Conservation (phyloP, 1,140 invertebrate genomes). For the Acromyrmex charruanus region DNA sequence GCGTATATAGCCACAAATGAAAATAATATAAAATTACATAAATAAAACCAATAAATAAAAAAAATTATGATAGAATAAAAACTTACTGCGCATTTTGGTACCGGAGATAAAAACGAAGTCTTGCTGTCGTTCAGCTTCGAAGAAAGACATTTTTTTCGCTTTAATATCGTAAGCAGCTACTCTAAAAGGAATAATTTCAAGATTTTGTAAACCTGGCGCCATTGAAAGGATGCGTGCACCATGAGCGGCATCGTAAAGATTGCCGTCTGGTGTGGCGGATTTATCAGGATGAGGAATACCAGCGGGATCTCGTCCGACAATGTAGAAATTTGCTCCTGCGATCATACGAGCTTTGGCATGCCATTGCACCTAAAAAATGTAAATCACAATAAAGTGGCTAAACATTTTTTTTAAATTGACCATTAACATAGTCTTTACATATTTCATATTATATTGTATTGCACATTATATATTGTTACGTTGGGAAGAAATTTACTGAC, state of each 20-base stretch:
- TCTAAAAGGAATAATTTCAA: conserved; percentile 99
- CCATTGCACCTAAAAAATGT: conserved; percentile 94
- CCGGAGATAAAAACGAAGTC: conserved; percentile 99
- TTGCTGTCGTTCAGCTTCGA: conserved; percentile 93
- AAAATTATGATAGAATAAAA: not conserved
- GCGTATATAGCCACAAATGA: not conserved
- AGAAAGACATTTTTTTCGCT: conserved; percentile 96
- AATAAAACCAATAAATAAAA: conserved; percentile 3
- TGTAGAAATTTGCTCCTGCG: conserved; percentile 99
- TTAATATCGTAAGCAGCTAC: conserved; percentile 98
- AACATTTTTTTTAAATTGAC: conserved; percentile 1
- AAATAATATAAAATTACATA: conserved; percentile 8
- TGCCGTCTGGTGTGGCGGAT: conserved; percentile 89
- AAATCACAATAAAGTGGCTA: not conserved
- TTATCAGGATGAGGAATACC: conserved; percentile 97
- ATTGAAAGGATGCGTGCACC: conserved; percentile 96
- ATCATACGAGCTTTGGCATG: conserved; percentile 98
- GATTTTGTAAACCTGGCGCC: conserved; percentile 95
- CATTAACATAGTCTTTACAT: not conserved
- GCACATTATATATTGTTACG: not conserved
- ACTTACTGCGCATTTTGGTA: conserved; percentile 96
- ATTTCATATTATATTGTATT: not conserved
- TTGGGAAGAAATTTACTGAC: conserved; percentile 81
- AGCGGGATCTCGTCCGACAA: conserved; percentile 99
- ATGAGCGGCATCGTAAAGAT: conserved; percentile 97